Base-by-base conservation (phyloP, 2,797 vertebrate species). In the Astyanax mexicanus region DNA sequence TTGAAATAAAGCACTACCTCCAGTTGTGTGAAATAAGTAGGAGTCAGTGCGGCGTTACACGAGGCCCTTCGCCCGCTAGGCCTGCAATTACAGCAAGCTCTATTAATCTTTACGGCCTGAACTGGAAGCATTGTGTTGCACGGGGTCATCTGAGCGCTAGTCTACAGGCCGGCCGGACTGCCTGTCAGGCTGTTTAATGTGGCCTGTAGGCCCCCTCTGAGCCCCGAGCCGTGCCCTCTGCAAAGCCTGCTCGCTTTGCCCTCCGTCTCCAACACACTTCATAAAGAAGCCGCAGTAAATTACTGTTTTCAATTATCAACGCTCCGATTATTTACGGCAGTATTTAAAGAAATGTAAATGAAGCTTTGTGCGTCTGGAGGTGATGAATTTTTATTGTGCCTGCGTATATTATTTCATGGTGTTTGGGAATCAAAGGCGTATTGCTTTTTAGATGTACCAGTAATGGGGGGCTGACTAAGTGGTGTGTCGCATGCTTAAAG, bases 81-180 rank as follows among this genome's bases (percentile, higher is more conserved):
- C 77, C 85, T 57, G 85, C 87, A 89, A 90, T 92, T 92, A 92
- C 91, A 89, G 86, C 89, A 86, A 88, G 87, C 86, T 87, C 80
- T 81, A 84, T 87, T 91, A 89, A 90, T 91, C 88, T 92, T 88
- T 90, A 88, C 78, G 79, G 86, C 81, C 83, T 83, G 87, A 67
- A 68, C 89, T 79, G 60, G 85, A 86, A 67, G 82, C 82, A 73
- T 75, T 66, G 81, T 84, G 88, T 84, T 84, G 78, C 69, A 58
- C 6, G 80, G 49, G 15, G 23, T 5, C n/a, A 49, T 52, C 12
- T 42, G 72, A 55, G 38, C 23, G 23, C 15, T 11, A n/a, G 40
- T 1, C n/a, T 29, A 49, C 61, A 29, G 23, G 37, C 55, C 6
- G 37, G 21, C 76, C 65, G 37, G 21, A 76, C 65, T 83, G 82